Conservation (phyloP, 2,797 vertebrate genomes). For the Notolepis coatsorum region DNA sequence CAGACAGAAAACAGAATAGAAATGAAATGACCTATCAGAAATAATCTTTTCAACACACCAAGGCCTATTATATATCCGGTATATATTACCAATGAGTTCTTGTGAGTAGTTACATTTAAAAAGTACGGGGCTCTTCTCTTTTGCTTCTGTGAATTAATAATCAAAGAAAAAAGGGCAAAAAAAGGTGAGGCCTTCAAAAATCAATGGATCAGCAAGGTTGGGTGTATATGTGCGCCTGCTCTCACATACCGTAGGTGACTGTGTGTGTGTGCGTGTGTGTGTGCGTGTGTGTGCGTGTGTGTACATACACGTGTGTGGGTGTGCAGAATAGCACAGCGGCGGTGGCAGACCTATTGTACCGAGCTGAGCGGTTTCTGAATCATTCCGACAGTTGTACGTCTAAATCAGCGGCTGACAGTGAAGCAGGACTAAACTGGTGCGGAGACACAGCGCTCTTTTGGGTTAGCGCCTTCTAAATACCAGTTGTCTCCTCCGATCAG, state of each 20-base stretch:
- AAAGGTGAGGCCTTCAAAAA: slow-evolving; percentile 69
- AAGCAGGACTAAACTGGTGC: slow-evolving; percentile 80
- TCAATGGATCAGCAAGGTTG: slow-evolving; percentile 66
- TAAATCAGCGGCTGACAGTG: slow-evolving; percentile 84
- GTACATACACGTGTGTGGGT: not conserved
- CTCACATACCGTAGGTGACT: slow-evolving; percentile 30
- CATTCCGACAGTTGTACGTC: slow-evolving; percentile 80
- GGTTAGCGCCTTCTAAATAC: slow-evolving; percentile 86
- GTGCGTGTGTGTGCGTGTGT: not conserved
- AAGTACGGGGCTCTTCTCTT: slow-evolving; percentile 70
- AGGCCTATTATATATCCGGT: slow-evolving; percentile 9
- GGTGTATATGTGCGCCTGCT: slow-evolving; percentile 50
- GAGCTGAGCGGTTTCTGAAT: slow-evolving; percentile 63
- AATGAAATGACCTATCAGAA: slow-evolving; percentile 6
- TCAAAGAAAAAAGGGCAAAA: slow-evolving; percentile 71
- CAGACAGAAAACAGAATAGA: not conserved
- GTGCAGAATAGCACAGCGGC: not conserved
- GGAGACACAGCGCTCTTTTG: slow-evolving; percentile 68
- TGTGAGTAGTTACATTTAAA: slow-evolving; percentile 69
- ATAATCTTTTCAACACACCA: slow-evolving; percentile 16
- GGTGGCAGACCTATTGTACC: slow-evolving; percentile 32
- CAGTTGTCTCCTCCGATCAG: slow-evolving; percentile 90
- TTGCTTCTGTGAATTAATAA: slow-evolving; percentile 82
- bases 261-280: not conserved
- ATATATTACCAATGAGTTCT: slow-evolving; percentile 26